A percentile compares a stretch with the other conserved stretches of the same genome.
Conservation (phyloP, 2,113 vertebrate species). For the Danionella cerebrum region DNA sequence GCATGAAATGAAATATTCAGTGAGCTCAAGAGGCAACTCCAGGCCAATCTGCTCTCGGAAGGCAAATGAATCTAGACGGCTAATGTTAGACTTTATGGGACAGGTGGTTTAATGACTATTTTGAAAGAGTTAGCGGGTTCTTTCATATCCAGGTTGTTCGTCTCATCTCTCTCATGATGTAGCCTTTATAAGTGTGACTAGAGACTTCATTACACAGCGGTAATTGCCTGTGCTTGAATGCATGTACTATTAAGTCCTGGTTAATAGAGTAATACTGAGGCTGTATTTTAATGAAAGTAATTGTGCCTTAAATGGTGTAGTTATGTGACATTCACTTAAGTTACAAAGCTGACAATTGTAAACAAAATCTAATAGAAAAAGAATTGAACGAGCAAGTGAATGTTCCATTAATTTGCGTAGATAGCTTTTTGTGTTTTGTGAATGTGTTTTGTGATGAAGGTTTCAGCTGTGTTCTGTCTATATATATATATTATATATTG, state of each 20-base stretch:
- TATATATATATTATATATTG: no score
- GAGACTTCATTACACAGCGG: conserved; percentile 8
- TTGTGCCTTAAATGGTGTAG: conserved; percentile 18
- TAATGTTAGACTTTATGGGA: conserved; percentile 14
- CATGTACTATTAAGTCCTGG: conserved; percentile 22
- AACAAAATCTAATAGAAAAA: conserved; percentile 5
- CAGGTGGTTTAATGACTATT: conserved; percentile 27
- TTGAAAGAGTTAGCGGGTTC: conserved; percentile 30
- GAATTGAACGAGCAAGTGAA: not conserved
- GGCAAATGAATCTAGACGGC: conserved; percentile 17
- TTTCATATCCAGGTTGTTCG: conserved; percentile 10
- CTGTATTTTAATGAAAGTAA: conserved; percentile 28
- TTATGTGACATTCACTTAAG: conserved; percentile 15
- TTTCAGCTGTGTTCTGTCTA: no score
- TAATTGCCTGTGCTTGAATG: conserved; percentile 19
- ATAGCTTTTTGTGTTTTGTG: not conserved
- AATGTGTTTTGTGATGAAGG: no score
- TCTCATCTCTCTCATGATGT: conserved; percentile 13
- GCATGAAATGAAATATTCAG: conserved; percentile 1
- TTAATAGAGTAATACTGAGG: conserved; percentile 1
- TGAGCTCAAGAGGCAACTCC: not conserved
- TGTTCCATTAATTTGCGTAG: not conserved
- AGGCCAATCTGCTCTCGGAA: not conserved
- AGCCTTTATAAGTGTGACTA: conserved; percentile 9
- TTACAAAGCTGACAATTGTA: not conserved